Base-by-base conservation (phyloP, 2,888 invertebrate genomes). In the Aleiodes alternator region DNA sequence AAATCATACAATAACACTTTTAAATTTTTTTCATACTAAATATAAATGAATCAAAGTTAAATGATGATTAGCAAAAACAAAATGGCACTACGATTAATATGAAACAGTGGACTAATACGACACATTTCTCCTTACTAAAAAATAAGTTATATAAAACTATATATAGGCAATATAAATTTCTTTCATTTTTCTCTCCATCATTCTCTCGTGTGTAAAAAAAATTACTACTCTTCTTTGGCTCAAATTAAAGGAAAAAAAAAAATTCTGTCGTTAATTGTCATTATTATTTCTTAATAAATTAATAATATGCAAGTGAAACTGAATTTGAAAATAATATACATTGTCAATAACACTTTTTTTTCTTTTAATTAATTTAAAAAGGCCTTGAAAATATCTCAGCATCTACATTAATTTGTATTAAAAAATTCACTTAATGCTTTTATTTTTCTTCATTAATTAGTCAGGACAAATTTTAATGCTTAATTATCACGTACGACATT, bases 371-470 rank as follows among this genome's bases (percentile, higher is more conserved):
- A 43, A 43, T 11, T 43, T 64, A 64, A 64, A 56, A 64, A 64
- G 64, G 64, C 64, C 64, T 64, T 64, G 64, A 64, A 64, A 43
- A 48, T 64, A 64, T 64, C 64, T 64, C 64, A 64, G 64, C 48
- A 64, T 64, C 9, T 64, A 48, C 64, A 43, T 64, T 64, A 43
- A 43, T 48, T 64, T 64, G 43, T 43, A 43, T 43, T 9, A 43
- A 43, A 8, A 64, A 64, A 23, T 64, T 16, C 43, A 64, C 48
- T 23, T 64, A 64, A 64, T 6, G 4, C 34, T 3, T 34, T 34
- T 34, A 34, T 48, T 8, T 56, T 64, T 64, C 61, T 38, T 34
- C 34, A 14, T 43, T 64, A 43, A 64, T 64, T 16, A 23, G 34
- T 59, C 11, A n/a, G 23, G 23, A 48, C 16, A 48, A 43, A 64